Base-by-base conservation (phyloP, 1,140 invertebrate species). In the Arion vulgaris region DNA sequence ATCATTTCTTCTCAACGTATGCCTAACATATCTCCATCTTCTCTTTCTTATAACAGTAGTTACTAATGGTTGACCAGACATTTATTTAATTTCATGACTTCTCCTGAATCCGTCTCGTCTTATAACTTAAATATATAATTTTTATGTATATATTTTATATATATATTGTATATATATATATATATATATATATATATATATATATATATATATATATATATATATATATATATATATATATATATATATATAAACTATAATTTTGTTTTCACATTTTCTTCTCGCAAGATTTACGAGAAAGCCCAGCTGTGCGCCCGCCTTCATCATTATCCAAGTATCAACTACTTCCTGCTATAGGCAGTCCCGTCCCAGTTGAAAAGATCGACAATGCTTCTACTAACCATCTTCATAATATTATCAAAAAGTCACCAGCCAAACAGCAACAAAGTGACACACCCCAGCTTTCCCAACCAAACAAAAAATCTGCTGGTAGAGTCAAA, bases 291-390 rank as follows among this genome's bases (percentile, higher is more conserved):
- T 41, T 73, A n/a, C 71, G 36, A 73, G 71, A 73, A 5, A 73
- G 11, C 23, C 38, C 41, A 39, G 71, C 38, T 41, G 23, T 41
- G n/a, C 78, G 78, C 17, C 78, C 78, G 45, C 62, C 78, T 5
- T 80, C 78, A 17, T 80, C 78, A 51, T 80, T 80, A 49, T 80
- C 78, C 1, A 80, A 80, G 41, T 80, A 80, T n/a, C 9, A 68
- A 28, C 78, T 41, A 11, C 68, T 80, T 17, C 78, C 78, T 41
- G 62, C 78, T 32, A 80, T 80, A 26, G 78, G 78, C 32, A 80
- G 38, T 51, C 78, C 78, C 5, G 28, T 38, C 39, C 78, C 78
- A 71, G 2, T 26, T 11, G 78, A 80, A 4, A 1, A 38, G 28
- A 36, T 36, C 0, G 36, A 79, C 11, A 28, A 4, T 5, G 28